These are phyloP conservation scores for Colaptes auratus DNA, from an alignment of 2,113 vertebrate genomes.

Conservation along the genomic window DNA sequence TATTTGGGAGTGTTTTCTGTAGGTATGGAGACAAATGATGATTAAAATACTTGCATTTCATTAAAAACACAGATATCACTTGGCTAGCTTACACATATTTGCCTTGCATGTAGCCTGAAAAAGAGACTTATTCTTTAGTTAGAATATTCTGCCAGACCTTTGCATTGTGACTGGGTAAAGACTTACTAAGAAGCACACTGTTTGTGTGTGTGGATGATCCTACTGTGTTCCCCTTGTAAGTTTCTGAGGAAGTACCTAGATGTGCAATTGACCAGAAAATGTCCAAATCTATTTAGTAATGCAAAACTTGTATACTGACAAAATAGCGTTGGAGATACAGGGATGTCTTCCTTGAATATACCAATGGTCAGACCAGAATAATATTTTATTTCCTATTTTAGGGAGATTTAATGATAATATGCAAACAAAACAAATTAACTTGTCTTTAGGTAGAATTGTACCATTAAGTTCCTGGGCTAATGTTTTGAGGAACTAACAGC, in stretches of 20 bases:
- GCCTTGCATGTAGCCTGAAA: neutral
- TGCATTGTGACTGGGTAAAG: neutral
- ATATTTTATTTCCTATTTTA: neutral
- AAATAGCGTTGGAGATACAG: neutral
- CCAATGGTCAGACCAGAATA: neutral
- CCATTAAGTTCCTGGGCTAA: neutral
- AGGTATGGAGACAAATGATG: neutral
- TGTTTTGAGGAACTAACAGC: neutral
- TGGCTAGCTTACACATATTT: neutral
- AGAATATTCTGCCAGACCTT: neutral
- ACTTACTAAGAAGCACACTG: neutral
- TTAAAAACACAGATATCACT: neutral
- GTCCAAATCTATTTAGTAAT: neutral
- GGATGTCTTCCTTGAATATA: neutral
- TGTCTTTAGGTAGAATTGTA: neutral
- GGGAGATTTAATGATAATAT: neutral
- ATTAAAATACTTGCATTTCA: slow-evolving; percentile 23
- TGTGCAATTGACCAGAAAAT: neutral
- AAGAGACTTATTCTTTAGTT: neutral
- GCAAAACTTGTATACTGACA: neutral
- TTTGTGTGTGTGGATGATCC: neutral
- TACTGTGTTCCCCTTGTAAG: neutral
- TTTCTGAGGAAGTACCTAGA: neutral
- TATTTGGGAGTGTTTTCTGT: slow-evolving; percentile 31
- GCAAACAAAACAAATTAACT: neutral